Base-by-base conservation (phyloP, 2,113 vertebrate species). In the Cyprinus carpio region DNA sequence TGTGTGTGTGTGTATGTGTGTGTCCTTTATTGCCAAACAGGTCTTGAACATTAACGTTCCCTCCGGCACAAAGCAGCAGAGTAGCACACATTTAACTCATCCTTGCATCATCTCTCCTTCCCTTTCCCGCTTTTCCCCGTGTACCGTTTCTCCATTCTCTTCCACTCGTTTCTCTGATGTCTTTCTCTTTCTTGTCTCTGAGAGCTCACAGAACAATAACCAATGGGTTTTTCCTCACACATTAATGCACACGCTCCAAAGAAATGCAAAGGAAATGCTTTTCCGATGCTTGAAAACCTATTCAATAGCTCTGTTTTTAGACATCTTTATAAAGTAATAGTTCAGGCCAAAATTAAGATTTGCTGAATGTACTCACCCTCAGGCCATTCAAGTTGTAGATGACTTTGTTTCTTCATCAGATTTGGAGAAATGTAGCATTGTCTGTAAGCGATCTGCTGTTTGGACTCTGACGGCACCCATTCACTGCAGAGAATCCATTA, bases 21-120 rank as follows among this genome's bases (percentile, higher is more conserved):
- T 51, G 60, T 81, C 62, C 27, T 67, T 81, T 81, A 49, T 49
- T 51, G 37, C 16, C 58, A 46, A 46, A 40, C n/a, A 43, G 34
- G 78, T 67, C 27, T 69, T 82, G 40, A 81, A 81, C 78, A 64
- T 69, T 20, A 69, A 82, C 23, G 43, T 82, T 82, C 80, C 79
- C 80, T 54, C 18, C 27, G 43, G 62, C 80, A 51, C 80, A 82
- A 6, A 81, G 54, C 37, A 8, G 60, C 37, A 18, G 27, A n/a
- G 43, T 27, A 69, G 62, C 80, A 69, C 27, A 7, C 43, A 11
- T 81, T 69, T 82, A 54, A 31, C 80, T 69, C 64, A 82, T 82
- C 12, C 64, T 84, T 78, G 56, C 54, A 76, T 62, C 60, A 60
- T 84, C 58, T 76, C 25, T 64, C 72, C 34, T 72, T 56, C 29